Percentiles rank a stretch among this genome's conserved stretches.
Conservation (phyloP, 2,888 invertebrate species). For the Argyra leucocephala region DNA sequence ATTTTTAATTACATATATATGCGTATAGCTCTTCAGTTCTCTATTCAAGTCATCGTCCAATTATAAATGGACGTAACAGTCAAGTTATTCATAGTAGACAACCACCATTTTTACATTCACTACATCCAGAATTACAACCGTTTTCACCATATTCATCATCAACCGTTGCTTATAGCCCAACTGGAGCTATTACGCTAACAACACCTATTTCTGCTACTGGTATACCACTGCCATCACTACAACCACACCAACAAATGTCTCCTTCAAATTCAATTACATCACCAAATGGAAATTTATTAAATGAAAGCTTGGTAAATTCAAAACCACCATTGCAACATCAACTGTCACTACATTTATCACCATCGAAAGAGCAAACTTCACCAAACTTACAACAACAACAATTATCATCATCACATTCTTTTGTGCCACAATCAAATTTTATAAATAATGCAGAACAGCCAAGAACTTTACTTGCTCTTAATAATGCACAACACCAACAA, state of each 20-base stretch:
- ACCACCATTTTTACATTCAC: background rate
- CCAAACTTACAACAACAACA: background rate
- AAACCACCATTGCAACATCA: background rate
- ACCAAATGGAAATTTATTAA: background rate
- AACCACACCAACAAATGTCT: conserved; percentile 14
- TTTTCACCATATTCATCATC: conserved; percentile 28
- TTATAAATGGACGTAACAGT: conserved; percentile 23
- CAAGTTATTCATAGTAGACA: background rate
- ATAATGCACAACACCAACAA: background rate
- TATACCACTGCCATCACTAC: conserved; percentile 11
- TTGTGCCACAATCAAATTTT: background rate
- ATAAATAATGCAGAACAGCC: background rate
- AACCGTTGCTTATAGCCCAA: conserved; percentile 8
- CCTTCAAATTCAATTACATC: conserved; percentile 8
- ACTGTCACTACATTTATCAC: background rate
- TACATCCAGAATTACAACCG: conserved; percentile 20
- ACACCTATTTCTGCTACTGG: conserved; percentile 12
- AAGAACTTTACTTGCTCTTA: background rate
- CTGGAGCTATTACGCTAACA: conserved; percentile 16
- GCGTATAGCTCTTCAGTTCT: conserved; percentile 24
- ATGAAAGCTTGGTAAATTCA: background rate
- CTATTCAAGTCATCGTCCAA: conserved; percentile 25
- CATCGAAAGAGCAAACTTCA: conserved; percentile 2
- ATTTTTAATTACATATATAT: too few relatives aligned
- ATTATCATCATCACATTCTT: background rate